Conservation (phyloP, 2,888 invertebrate genomes). For the Parnassius orleans region DNA sequence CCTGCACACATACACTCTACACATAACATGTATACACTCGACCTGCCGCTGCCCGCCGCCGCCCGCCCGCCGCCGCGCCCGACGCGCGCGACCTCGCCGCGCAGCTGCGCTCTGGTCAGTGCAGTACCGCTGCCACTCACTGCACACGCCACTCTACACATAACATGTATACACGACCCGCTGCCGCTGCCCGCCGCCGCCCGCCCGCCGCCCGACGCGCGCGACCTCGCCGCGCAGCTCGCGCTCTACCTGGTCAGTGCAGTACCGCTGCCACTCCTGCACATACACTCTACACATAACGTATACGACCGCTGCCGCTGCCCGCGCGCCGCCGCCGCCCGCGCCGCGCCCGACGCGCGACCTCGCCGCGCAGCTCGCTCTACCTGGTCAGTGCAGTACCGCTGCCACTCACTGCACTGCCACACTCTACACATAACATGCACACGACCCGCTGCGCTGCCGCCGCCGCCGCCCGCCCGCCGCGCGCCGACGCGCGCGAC, state of each 20-base stretch:
- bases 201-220: slow-evolving; percentile 51
- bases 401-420: background rate
- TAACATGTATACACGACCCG: slow-evolving; percentile 40
- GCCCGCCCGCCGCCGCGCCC: too few species aligned
- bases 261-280: background rate
- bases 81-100: background rate
- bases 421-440: too few species aligned
- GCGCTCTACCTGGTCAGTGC: slow-evolving; percentile 86
- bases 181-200: slow-evolving; percentile 46
- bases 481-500: background rate
- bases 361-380: slow-evolving; percentile 87
- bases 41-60: too few species aligned
- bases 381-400: slow-evolving; percentile 83
- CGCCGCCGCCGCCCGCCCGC: background rate
- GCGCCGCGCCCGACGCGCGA: slow-evolving; percentile 75
- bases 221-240: slow-evolving; percentile 89
- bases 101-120: too few species aligned
- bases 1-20: background rate
- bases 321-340: background rate
- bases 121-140: too few species aligned
- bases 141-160: too few species aligned
- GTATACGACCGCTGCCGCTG: slow-evolving; percentile 26
- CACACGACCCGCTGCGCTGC: slow-evolving; percentile 26
- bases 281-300: too few species aligned
- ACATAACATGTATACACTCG: too few species aligned